A percentile compares a stretch with the other conserved stretches of the same genome.
Evolutionary conservation across 92 coral and sea anemone species (phyloP).

Genomic region (Umimayanthus chanpuru): DNA sequence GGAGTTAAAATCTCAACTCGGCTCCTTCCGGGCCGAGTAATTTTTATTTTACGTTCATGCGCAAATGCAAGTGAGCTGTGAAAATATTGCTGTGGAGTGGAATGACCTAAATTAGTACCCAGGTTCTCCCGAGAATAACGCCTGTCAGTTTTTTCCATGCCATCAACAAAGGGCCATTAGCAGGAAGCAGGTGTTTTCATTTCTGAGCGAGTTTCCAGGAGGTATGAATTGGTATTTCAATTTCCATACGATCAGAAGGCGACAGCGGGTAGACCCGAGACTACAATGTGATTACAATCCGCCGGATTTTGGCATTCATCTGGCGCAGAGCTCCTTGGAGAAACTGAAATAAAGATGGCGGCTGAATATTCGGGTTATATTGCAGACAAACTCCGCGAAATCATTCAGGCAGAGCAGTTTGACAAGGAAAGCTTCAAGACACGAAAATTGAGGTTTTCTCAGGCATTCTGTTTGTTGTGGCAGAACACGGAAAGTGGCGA

Average conservation of each 20-base stretch:
- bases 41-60: too few relatives aligned
- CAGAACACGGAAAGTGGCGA: slow-evolving; percentile 82
- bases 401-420: slow-evolving; percentile 60
- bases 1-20: too few relatives aligned
- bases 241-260: slow-evolving; percentile 37
- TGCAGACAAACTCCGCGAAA: slow-evolving; percentile 54
- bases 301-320: not conserved
- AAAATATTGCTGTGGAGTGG: too few relatives aligned
- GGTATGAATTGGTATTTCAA: slow-evolving; percentile 15
- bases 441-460: slow-evolving; percentile 68
- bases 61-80: too few relatives aligned
- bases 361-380: slow-evolving; percentile 44
- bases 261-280: not conserved
- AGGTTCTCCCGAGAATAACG: not conserved
- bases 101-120: not conserved
- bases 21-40: too few relatives aligned
- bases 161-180: slow-evolving; percentile 27
- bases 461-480: slow-evolving; percentile 88
- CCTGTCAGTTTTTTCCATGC: not conserved
- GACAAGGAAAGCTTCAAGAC: slow-evolving; percentile 53
- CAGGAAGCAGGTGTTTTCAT: slow-evolving; percentile 36
- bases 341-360: slow-evolving; percentile 45
- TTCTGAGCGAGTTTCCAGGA: not conserved
- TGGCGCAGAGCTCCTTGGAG: not conserved
- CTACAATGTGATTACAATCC: slow-evolving; percentile 27